A percentile compares a stretch with the other conserved stretches of the same genome.
These are phyloP conservation scores for Rhodinocichla rosea DNA, from an alignment of 2,113 vertebrate species.

Conservation along the genomic window DNA sequence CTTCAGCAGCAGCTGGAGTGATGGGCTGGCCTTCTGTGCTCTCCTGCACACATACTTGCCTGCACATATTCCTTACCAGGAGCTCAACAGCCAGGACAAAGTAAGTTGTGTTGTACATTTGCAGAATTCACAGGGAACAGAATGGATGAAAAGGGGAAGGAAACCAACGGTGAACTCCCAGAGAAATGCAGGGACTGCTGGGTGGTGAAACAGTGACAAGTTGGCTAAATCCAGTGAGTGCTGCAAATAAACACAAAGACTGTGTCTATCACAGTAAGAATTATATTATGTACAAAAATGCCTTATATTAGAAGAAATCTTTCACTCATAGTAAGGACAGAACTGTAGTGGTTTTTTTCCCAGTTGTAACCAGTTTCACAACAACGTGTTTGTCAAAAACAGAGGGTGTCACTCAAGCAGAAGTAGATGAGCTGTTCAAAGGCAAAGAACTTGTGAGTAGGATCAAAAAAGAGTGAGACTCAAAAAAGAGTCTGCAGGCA, in stretches of 20 bases:
- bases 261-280: not conserved
- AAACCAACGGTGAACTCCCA: not conserved
- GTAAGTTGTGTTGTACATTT: conserved; percentile 47
- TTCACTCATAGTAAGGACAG: not conserved
- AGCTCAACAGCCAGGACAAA: conserved; percentile 90
- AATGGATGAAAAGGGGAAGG: not conserved
- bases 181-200: not conserved
- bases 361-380: not conserved
- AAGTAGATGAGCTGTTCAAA: not conserved
- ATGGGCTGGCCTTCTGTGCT: conserved; percentile 89
- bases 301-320: not conserved
- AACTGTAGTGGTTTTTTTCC: not conserved
- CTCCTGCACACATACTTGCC: conserved; percentile 90
- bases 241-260: not conserved
- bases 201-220: not conserved
- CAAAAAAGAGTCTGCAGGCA: not conserved
- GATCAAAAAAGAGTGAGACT: not conserved
- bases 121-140: not conserved
- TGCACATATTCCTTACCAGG: conserved; percentile 91
- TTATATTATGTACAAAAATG: not conserved
- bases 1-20: conserved; percentile 96
- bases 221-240: not conserved
- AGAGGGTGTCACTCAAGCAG: not conserved
- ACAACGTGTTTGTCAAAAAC: not conserved
- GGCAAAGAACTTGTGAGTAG: not conserved